These are phyloP conservation scores for Coptodon bakossiorum DNA, from an alignment of 2,113 vertebrate genomes.

Conservation along the genomic window DNA sequence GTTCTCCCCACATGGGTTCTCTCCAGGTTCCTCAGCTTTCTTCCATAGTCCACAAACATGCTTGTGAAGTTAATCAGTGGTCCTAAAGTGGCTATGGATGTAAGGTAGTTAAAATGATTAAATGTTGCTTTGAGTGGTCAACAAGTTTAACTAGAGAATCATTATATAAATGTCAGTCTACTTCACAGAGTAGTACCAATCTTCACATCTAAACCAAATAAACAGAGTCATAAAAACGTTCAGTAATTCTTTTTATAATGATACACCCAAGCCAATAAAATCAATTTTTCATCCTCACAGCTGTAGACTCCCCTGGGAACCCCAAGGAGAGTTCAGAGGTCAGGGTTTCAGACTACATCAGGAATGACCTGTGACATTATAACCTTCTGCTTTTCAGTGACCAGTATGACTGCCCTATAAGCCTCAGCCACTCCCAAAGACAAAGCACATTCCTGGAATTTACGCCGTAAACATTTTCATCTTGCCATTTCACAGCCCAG, in stretches of 20 bases:
- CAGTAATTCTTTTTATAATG: neutral
- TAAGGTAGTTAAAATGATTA: neutral
- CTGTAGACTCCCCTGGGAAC: neutral
- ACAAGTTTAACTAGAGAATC: neutral
- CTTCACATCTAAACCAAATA: neutral
- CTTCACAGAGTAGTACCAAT: neutral
- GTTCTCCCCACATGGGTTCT: neutral
- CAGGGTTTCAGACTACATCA: conserved; percentile 26
- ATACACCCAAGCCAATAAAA: neutral
- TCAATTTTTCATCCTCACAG: neutral
- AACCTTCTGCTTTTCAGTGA: conserved; percentile 16
- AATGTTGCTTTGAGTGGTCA: neutral
- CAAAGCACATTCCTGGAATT: neutral
- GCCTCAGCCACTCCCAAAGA: neutral
- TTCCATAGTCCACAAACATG: neutral
- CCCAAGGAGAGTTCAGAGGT: conserved; percentile 6
- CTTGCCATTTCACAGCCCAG: neutral
- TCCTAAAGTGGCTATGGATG: neutral
- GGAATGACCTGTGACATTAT: conserved; percentile 22
- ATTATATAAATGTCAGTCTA: neutral
- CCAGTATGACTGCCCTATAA: neutral
- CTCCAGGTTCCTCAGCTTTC: neutral
- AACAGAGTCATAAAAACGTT: neutral
- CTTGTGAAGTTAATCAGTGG: neutral
- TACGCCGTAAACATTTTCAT: neutral